Conservation (phyloP, 2,797 vertebrate species). For the Pagetopsis macropterus region DNA sequence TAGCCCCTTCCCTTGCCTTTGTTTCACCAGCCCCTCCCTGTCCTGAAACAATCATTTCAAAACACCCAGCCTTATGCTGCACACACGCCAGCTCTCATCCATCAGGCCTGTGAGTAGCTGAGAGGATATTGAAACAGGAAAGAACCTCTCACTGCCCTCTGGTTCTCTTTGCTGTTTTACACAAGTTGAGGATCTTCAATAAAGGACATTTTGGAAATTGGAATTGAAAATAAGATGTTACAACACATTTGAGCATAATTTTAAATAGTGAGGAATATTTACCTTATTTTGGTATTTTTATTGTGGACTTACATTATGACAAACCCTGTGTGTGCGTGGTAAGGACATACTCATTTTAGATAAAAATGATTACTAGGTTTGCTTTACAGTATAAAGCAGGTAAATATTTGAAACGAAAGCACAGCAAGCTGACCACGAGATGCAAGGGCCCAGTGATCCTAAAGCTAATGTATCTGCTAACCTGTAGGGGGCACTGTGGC, state of each 20-base stretch:
- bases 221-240: background rate
- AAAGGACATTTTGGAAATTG: background rate
- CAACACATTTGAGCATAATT: background rate
- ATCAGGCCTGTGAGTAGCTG: conserved; percentile 56
- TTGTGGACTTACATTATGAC: background rate
- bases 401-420: conserved; percentile 26
- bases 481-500: conserved; percentile 78
- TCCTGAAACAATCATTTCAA: conserved; percentile 48
- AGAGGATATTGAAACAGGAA: conserved; percentile 29
- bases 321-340: background rate
- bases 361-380: conserved; percentile 13
- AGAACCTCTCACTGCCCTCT: conserved; percentile 19
- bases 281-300: background rate
- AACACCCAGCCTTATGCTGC: conserved; percentile 34
- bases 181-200: conserved; percentile 17
- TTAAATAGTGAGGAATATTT: background rate
- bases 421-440: conserved; percentile 8
- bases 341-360: background rate
- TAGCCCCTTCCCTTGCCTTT: conserved; percentile 10
- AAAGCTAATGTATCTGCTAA: background rate
- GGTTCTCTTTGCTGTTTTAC: conserved; percentile 8
- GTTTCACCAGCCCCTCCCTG: conserved; percentile 17
- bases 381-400: conserved; percentile 7
- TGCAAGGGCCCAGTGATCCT: conserved; percentile 2
- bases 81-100: conserved; percentile 46